phyloP scores from a whole-genome alignment of 1,140 invertebrate species.

The Eumaeus atala region DNA sequence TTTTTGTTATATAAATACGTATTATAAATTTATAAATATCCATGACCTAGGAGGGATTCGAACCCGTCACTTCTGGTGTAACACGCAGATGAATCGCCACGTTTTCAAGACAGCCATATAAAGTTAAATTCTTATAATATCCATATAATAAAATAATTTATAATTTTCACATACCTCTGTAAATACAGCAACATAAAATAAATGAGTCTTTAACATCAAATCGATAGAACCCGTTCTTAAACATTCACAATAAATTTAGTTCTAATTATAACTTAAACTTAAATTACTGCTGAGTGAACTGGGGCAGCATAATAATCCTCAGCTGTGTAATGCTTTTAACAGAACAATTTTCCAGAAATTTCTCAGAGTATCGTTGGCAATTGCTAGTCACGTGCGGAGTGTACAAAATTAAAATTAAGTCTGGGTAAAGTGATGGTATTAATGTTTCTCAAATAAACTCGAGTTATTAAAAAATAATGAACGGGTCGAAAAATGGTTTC shows the following conservation, averaged over 20 bases:
- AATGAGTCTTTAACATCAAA: not conserved
- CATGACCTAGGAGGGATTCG: no score
- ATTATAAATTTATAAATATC: no score
- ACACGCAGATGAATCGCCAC: no score
- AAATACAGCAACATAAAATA: not conserved
- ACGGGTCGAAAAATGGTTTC: no score
- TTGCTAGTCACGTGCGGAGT: slow-evolving; percentile 14
- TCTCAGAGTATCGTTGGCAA: slow-evolving; percentile 11
- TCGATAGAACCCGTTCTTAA: not conserved
- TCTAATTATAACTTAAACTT: slow-evolving; percentile 11
- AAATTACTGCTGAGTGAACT: slow-evolving; percentile 15
- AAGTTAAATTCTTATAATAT: no score
- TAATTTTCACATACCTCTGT: no score
- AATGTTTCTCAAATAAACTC: no score
- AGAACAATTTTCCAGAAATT: slow-evolving; percentile 11
- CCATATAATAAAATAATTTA: no score
- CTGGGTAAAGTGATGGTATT: not conserved
- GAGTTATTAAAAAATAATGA: no score
- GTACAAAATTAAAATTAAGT: slow-evolving; percentile 8
- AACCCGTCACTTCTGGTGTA: no score
- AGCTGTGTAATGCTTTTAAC: slow-evolving; percentile 13
- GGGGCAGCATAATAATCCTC: slow-evolving; percentile 15
- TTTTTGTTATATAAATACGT: no score
- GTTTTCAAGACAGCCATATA: no score
- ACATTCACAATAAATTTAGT: slow-evolving; percentile 15